Evolutionary conservation across 1,140 invertebrate species (phyloP), one percentile per base, ranked within the genome.

Genomic region (Lanistes nyassanus): DNA sequence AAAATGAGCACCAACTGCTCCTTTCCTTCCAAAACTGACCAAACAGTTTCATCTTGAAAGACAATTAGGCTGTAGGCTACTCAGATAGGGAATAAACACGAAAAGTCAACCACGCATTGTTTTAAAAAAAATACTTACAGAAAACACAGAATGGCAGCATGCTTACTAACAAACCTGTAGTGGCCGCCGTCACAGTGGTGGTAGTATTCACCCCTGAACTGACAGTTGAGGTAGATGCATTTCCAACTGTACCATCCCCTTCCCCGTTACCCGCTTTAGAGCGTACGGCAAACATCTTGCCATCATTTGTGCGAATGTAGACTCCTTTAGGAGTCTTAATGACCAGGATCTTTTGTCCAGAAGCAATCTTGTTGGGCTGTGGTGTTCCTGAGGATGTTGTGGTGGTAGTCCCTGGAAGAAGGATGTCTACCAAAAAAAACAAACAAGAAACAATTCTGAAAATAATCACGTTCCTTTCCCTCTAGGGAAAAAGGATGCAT

Each of bases 251-350:
- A n/a, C 34, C 36, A n/a, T 47, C 34, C 13, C 55, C 65, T 1
- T 56, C 53, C 26, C 42, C 51, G 29, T 60, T 60, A 3, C 70
- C 75, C 5, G 62, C 71, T 34, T 86, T 87, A 21, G 85, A 84
- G 58, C 86, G 77, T 76, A 98, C 97, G n/a, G 96, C 96, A 84
- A 98, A 97, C 75, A 98, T 97, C 90, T 97, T 97, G n/a, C 96
- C 96, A 84, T 96, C 96, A 85, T 96, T 95, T 34, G 97, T 90
- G 79, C 97, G 94, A 93, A 98, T 96, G 88, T 98, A 98, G 76
- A 98, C 97, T 47, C 96, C 97, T 90, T 97, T 97, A 0, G 95
- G 94, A 26, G 96, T 97, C 86, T 97, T 97, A 2, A 98, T 91
- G 4, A 98, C 95, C 91, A 97, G 94, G 0, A 98, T 95, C 80